Percentiles rank a stretch among this genome's conserved stretches.
Conservation (phyloP, 1,140 invertebrate species). For the Ridgeia piscesae region DNA sequence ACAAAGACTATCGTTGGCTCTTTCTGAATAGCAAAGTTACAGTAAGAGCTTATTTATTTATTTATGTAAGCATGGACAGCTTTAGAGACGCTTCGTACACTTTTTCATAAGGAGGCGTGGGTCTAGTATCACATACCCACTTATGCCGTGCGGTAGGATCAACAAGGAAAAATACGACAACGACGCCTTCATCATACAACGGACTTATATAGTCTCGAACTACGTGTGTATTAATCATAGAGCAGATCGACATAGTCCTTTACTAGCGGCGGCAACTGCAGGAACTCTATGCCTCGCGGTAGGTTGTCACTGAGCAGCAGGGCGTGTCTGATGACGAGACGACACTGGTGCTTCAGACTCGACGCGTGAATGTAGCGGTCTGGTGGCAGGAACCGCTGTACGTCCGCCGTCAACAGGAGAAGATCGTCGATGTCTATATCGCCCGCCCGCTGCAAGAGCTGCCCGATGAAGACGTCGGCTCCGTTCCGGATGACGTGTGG, state of each 20-base stretch:
- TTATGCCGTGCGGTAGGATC: too few species aligned
- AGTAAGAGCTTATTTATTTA: too few species aligned
- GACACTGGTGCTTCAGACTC: not conserved
- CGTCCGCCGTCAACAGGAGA: not conserved
- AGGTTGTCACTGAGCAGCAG: not conserved
- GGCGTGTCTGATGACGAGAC: not conserved
- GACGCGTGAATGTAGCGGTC: not conserved
- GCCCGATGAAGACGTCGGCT: not conserved
- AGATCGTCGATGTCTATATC: not conserved
- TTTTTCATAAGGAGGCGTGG: too few species aligned
- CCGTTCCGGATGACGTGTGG: not conserved
- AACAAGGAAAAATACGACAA: too few species aligned
- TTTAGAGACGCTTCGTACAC: too few species aligned
- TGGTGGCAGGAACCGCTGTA: not conserved
- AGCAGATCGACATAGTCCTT: not conserved
- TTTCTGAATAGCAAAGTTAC: too few species aligned
- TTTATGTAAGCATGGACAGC: too few species aligned
- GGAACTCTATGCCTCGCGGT: not conserved
- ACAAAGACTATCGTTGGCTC: too few species aligned
- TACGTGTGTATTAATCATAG: not conserved
- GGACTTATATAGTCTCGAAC: too few species aligned
- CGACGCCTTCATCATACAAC: too few species aligned
- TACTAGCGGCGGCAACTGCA: not conserved
- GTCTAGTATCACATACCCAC: too few species aligned
- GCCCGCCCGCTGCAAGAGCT: not conserved